Base-by-base conservation (phyloP, 2,797 vertebrate species). In the Rallus crepitans region DNA sequence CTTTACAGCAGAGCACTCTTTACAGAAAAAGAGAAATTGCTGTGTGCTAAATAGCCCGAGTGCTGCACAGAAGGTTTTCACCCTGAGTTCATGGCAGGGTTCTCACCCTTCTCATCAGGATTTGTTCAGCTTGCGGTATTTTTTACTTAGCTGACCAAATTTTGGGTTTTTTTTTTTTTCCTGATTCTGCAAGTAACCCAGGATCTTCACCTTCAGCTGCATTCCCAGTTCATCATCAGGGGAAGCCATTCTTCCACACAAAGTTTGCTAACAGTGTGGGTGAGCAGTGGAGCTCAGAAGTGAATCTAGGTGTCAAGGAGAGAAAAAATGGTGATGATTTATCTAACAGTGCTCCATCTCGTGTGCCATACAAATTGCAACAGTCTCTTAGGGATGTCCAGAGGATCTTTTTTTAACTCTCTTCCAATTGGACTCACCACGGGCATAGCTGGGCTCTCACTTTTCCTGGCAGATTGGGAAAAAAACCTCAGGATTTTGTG, bases 91-190 rank as follows among this genome's bases (percentile, higher is more conserved):
- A 3, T 1, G 25, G 31, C 65, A 71, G 35, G 28, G 30, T 45
- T 18, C 17, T 40, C 14, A 0, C 27, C 28, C 28, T 53, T 16
- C 76, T 30, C 42, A 3, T 8, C 15, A 7, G 42, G 4, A 2
- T 48, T 72, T n/a, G 25, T 7, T 63, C 20, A 1, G 4, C 13
- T 16, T n/a, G 50, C 0, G 1, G 14, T 13, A n/a, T 4, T 55
- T 61, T 55, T 1, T 2, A 47, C 23, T 56, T 15, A 6, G n/a
- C 47, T 47, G 23, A 12, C 12, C 0, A 23, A 27, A n/a, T 30
- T 85, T 60, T 37, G 76, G 61, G 13, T 30, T 10, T 10, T 6
- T 6, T 12, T 31, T 17, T 50, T 50, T 27, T 9, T 7, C 14
- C 35, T 12, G 19, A 7, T 87, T 57, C 48, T 31, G 31, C 8